These are phyloP conservation scores for Thunnus maccoyii DNA, from an alignment of 2,113 vertebrate genomes.

Conservation along the genomic window DNA sequence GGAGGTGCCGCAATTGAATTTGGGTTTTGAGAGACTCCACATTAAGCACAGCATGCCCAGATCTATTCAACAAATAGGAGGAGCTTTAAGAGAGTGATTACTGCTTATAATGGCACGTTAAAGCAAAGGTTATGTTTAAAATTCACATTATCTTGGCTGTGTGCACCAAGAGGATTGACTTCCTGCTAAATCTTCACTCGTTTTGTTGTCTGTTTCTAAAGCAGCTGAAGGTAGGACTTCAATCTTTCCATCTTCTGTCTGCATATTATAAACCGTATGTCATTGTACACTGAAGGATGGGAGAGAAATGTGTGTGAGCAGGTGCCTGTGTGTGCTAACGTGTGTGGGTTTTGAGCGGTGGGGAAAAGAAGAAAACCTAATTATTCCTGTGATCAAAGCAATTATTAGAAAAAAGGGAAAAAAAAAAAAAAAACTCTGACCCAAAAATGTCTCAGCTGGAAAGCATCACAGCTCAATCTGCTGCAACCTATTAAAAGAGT, in stretches of 20 bases:
- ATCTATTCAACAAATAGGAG: conserved; percentile 41
- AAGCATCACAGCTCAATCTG: conserved; percentile 71
- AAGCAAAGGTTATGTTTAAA: conserved; percentile 28
- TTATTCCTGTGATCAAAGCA: conserved; percentile 80
- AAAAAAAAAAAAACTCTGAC: conserved; percentile 59
- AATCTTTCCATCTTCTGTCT: conserved; percentile 20
- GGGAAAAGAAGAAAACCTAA: conserved; percentile 62
- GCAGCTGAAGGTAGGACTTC: background rate
- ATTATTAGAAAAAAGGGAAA: conserved; percentile 48
- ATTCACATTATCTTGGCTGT: conserved; percentile 23
- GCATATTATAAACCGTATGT: conserved; percentile 1
- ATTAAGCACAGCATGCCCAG: conserved; percentile 49
- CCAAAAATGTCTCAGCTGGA: conserved; percentile 77
- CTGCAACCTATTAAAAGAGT: conserved; percentile 66
- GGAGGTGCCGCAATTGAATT: conserved; percentile 53
- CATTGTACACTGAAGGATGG: conserved; percentile 2
- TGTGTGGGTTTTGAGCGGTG: conserved; percentile 10
- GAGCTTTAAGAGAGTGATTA: conserved; percentile 21
- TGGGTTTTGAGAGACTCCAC: conserved; percentile 50
- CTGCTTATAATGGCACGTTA: background rate
- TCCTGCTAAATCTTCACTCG: conserved; percentile 30
- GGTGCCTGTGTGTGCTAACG: conserved; percentile 24
- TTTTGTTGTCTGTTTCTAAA: conserved; percentile 16
- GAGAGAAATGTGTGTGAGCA: conserved; percentile 32
- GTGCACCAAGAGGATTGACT: conserved; percentile 12